Evolutionary conservation across 2,113 vertebrate genomes (phyloP).

Genomic region (Calyptomena viridis): DNA sequence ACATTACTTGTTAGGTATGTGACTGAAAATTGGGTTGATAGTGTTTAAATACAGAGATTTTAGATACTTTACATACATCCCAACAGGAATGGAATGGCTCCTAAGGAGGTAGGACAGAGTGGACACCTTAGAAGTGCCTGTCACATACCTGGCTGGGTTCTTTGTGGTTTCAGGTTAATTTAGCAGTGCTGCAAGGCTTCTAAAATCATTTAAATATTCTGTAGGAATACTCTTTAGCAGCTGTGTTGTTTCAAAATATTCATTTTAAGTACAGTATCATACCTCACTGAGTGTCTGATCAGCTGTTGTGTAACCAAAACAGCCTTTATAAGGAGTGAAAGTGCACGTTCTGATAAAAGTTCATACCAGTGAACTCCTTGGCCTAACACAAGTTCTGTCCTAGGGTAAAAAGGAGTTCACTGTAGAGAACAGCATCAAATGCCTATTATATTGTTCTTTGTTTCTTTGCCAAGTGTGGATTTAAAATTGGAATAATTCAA

Average conservation of each 20-base stretch:
- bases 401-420: constrained; percentile 66
- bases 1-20: not conserved
- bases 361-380: constrained; percentile 44
- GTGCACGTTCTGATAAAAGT: constrained; percentile 60
- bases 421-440: constrained; percentile 60
- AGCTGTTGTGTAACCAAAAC: constrained; percentile 34
- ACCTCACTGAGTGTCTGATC: not conserved
- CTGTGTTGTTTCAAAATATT: not conserved
- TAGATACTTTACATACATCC: not conserved
- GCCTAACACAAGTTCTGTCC: constrained; percentile 21
- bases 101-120: not conserved
- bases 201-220: too few species aligned
- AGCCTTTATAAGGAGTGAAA: constrained; percentile 30
- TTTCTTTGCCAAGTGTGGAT: constrained; percentile 71
- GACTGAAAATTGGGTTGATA: not conserved
- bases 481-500: constrained; percentile 67
- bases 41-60: not conserved
- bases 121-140: not conserved
- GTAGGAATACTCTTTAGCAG: not conserved
- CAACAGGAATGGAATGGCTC: not conserved
- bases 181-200: not conserved
- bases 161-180: not conserved
- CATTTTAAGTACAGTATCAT: not conserved
- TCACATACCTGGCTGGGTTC: not conserved
- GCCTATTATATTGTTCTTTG: constrained; percentile 68